A percentile compares a stretch with the other conserved stretches of the same genome.
Conservation (phyloP, 2,888 invertebrate species). For the Brachypalpus laphriformis region DNA sequence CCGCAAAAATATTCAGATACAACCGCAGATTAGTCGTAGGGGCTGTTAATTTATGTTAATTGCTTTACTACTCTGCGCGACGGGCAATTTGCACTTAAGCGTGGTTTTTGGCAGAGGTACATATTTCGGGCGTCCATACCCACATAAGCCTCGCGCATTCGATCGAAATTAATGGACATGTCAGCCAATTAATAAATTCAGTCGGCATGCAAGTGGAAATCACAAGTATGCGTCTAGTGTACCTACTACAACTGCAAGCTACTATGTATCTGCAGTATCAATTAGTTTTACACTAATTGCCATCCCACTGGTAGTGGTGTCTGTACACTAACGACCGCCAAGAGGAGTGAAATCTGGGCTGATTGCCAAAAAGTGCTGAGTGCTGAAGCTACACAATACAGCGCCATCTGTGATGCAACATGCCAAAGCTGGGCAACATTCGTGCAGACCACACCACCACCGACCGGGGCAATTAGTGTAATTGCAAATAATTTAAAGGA, state of each 20-base stretch:
- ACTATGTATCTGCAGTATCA: conserved; percentile 60
- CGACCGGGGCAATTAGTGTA: conserved; percentile 69
- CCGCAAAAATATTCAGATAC: conserved; percentile 10
- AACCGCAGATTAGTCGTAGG: conserved; percentile 41
- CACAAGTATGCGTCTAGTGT: conserved; percentile 57
- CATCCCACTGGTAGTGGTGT: not conserved
- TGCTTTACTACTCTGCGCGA: conserved; percentile 65
- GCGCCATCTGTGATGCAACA: conserved; percentile 68
- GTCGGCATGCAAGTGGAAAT: conserved; percentile 79
- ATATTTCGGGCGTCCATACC: conserved; percentile 20
- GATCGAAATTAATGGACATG: conserved; percentile 82
- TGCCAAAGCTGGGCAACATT: conserved; percentile 35
- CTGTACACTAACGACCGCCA: conserved; percentile 50
- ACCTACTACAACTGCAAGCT: conserved; percentile 14
- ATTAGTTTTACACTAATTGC: conserved; percentile 73
- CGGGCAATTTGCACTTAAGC: conserved; percentile 68
- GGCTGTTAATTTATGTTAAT: conserved; percentile 73
- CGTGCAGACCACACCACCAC: conserved; percentile 61
- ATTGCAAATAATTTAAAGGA: conserved; percentile 75
- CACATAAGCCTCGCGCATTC: too few relatives aligned
- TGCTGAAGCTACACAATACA: conserved; percentile 35
- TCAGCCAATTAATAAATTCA: conserved; percentile 83
- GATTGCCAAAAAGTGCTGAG: conserved; percentile 60
- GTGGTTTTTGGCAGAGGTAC: conserved; percentile 19
- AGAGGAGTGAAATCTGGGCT: conserved; percentile 59